Base-by-base conservation (phyloP, 2,113 vertebrate species). In the Xenotilapia caudafasciata region DNA sequence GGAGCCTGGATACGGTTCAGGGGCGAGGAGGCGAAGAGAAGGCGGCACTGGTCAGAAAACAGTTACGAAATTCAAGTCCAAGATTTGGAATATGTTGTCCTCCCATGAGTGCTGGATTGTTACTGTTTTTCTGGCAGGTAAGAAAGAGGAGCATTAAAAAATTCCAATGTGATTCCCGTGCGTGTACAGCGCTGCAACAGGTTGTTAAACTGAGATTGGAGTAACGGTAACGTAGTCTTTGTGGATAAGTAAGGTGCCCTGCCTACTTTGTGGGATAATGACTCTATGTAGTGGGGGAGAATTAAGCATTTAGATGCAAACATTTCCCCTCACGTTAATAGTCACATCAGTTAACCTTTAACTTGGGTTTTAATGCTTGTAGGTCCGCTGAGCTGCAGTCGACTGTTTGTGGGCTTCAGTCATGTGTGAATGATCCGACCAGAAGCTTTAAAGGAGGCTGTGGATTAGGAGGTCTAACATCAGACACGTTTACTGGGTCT, bases 51-150 rank as follows among this genome's bases (percentile, higher is more conserved):
- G 9, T 26, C 62, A 8, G 51, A 14, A 80, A 56, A 88, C 45
- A 7, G 26, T 9, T 2, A 3, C 45, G 2, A 82, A 86, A 31
- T 7, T 51, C 10, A 42, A 4, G 47, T 10, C 14, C 19, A 13
- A 82, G 19, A 68, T 45, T 21, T 86, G 83, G 84, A 89, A 88
- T 9, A 93, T 91, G 93, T 33, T 79, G 83, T 73, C 26, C 6
- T 4, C 58, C 13, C 31, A 47, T 8, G 80, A 75, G 23, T 91
- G 88, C 56, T 95, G 94, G 93, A 94, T 95, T 87, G 79, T 65
- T 3, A 3, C 92, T 14, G 45, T 93, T 79, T 94, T 6, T 38
- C 28, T 95, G 80, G 33, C 93, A 89, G 96, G 96, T 96, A 94
- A 84, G 95, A 81, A 54, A 6, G 5, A 62, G 49, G 2, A 9